Percentiles rank a stretch among this genome's conserved stretches.
phyloP scores from a whole-genome alignment of 2,113 vertebrate species.

The Eonycteris spelaea region DNA sequence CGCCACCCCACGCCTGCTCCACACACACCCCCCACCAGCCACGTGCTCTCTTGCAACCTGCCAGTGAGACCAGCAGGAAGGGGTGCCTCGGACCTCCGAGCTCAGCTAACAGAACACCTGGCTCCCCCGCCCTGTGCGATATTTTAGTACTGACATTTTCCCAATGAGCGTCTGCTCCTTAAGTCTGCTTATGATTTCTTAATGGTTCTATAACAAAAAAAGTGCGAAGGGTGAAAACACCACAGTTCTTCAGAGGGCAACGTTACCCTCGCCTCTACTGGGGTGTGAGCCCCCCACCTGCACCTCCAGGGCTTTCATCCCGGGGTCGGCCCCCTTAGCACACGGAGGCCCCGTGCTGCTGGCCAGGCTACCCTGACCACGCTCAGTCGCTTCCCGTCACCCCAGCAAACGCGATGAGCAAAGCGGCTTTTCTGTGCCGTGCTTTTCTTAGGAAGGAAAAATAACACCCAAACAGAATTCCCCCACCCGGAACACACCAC shows the following conservation, averaged over 20 bases:
- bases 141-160: not conserved
- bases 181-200: not conserved
- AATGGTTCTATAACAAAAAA: not conserved
- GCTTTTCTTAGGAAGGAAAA: slow-evolving; percentile 60
- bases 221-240: accelerated
- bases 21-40: not conserved
- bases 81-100: not conserved
- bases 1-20: not conserved
- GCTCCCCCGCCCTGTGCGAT: accelerated
- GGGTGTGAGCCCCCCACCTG: not conserved
- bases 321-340: accelerated
- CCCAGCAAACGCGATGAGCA: not conserved
- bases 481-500: slow-evolving; percentile 41
- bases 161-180: not conserved
- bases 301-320: no score
- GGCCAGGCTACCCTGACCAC: not conserved
- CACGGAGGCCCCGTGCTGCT: no score
- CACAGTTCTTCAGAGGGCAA: not conserved
- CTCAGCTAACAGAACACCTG: not conserved
- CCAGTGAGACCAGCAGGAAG: not conserved
- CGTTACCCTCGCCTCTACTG: accelerated
- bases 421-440: not conserved
- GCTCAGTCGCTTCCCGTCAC: not conserved
- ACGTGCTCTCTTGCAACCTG: not conserved
- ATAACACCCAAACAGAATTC: slow-evolving; percentile 54